A percentile compares a stretch with the other conserved stretches of the same genome.
Evolutionary conservation across 2,797 vertebrate species (phyloP).

Genomic region (Tauraco hartlaubi): DNA sequence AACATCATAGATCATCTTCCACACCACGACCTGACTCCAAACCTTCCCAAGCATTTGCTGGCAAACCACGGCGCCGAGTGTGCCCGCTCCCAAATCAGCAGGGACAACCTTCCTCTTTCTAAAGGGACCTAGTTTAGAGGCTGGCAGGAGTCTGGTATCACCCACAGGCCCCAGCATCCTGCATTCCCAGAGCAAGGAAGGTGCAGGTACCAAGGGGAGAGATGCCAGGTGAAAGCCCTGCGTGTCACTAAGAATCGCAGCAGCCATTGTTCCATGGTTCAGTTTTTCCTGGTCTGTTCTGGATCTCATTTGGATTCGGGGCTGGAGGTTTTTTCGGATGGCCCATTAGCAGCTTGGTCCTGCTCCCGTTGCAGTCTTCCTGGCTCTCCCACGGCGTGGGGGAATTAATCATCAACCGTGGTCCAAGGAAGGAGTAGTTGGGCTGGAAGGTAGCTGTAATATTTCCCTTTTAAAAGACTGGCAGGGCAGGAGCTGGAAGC

Average conservation of each 20-base stretch:
- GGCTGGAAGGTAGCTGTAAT: not conserved
- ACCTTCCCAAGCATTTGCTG: not conserved
- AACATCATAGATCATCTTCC: not conserved
- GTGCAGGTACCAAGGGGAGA: fast-evolving
- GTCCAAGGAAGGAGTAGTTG: not conserved
- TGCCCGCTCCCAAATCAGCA: fast-evolving
- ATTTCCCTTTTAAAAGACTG: not conserved
- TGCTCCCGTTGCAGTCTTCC: not conserved
- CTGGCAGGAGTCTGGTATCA: fast-evolving
- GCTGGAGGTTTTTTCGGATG: not conserved
- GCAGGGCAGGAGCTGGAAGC: not conserved
- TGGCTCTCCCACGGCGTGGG: not conserved
- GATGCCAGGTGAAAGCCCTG: fast-evolving
- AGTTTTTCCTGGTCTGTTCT: not conserved
- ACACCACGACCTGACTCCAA: not conserved
- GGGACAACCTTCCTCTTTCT: not conserved
- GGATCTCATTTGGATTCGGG: not conserved
- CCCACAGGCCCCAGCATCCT: not conserved
- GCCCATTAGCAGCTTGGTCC: not conserved
- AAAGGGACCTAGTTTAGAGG: not conserved
- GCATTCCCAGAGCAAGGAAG: fast-evolving
- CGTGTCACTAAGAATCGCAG: not conserved
- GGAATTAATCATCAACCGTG: not conserved
- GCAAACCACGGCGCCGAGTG: fast-evolving
- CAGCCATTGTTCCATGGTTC: not conserved